These are phyloP conservation scores for Drosophila azteca DNA, from an alignment of 1,140 invertebrate species.

Conservation along the genomic window DNA sequence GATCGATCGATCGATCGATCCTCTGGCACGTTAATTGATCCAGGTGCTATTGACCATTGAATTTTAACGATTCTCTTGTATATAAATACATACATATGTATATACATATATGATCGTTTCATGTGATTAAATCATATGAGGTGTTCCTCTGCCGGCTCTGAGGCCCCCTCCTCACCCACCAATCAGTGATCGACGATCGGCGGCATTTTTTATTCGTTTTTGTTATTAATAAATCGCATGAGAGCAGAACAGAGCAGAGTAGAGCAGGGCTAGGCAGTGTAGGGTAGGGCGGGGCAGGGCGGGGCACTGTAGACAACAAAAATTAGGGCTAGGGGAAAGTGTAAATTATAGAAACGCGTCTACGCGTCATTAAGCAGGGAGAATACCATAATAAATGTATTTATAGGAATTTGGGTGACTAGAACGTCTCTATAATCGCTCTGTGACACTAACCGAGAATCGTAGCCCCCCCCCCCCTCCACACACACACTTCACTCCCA, in stretches of 20 bases:
- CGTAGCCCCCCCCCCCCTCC: slow-evolving; percentile 13
- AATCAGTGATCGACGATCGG: slow-evolving; percentile 28
- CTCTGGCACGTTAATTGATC: slow-evolving; percentile 42
- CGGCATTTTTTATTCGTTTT: slow-evolving; percentile 23
- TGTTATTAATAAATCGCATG: slow-evolving; percentile 54
- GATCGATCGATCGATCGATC: background rate
- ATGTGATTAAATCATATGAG: background rate
- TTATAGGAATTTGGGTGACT: slow-evolving; percentile 81
- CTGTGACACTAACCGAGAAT: slow-evolving; percentile 81
- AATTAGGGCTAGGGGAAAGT: slow-evolving; percentile 71
- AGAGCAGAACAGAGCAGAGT: no score
- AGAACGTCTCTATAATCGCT: slow-evolving; percentile 75
- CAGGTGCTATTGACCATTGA: slow-evolving; percentile 47
- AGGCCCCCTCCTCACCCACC: background rate
- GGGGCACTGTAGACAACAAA: slow-evolving; percentile 2
- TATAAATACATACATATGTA: background rate
- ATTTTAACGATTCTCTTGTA: slow-evolving; percentile 7
- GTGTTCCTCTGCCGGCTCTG: no score
- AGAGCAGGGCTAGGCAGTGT: no score
- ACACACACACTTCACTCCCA: background rate
- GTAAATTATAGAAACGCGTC: slow-evolving; percentile 77
- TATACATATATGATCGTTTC: background rate
- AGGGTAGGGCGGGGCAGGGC: no score
- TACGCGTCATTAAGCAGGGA: slow-evolving; percentile 78
- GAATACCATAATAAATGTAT: slow-evolving; percentile 82